Evolutionary conservation across 2,888 invertebrate species (phyloP), one percentile per base, ranked within the genome.

Genomic region (Hyposoter dolosus): DNA sequence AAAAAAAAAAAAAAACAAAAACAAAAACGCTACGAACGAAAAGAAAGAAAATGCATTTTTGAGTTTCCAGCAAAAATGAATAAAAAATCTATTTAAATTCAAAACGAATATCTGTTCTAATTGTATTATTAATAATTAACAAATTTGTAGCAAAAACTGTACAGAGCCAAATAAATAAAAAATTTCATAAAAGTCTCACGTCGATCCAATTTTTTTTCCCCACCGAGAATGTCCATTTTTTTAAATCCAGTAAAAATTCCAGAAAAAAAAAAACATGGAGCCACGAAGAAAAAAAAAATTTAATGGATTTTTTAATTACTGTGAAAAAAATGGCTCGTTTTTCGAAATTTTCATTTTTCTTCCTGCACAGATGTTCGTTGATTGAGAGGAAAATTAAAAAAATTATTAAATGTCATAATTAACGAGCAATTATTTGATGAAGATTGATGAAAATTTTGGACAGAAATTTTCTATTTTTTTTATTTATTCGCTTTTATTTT

Each of bases 101-200:
- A 81, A 87, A 83, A 69, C 43, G 43, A 82, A 82, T 87, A 86
- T 79, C 63, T 85, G 85, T 83, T 78, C 86, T 86, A 84, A 86
- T 81, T 86, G 86, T 87, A 86, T 84, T 71, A 76, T 66, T 82
- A 68, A 86, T 86, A 74, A 87, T 84, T 76, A 86, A 86, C 68
- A 83, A 88, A 88, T 88, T 88, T 87, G 87, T 87, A 88, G 88
- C 76, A 84, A 88, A 87, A 83, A 91, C 92, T 93, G 93, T 93
- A 93, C 93, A 93, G 92, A 93, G 91, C 90, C 91, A 92, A 93
- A 93, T 93, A 93, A 93, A 72, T 65, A 92, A 92, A 92, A 89
- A 92, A 90, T 90, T 92, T 92, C 90, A 88, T 92, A 91, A 91
- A 90, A 69, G 19, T 23, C 10, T 56, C 56, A n/a, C 32, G 35